Conservation (phyloP, 2,113 vertebrate genomes). For the Solea solea region DNA sequence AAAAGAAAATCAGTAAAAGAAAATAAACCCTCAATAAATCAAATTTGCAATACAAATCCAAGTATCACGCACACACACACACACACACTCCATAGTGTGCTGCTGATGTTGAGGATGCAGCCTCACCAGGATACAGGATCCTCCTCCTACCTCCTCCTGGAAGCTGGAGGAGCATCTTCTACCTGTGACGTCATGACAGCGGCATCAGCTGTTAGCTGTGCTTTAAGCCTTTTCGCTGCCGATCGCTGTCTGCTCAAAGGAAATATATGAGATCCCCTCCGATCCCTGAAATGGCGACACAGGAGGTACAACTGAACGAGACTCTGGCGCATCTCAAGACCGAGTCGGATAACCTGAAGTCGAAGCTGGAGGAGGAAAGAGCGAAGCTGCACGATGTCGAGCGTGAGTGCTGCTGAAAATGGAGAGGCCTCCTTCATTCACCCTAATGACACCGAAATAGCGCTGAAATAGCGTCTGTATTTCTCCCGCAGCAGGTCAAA, state of each 20-base stretch:
- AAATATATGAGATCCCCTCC: conserved; percentile 80
- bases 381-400: conserved; percentile 99
- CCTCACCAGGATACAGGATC: conserved; percentile 45
- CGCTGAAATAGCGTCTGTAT: background rate
- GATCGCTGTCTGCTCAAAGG: conserved; percentile 69
- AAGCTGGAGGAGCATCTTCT: conserved; percentile 69
- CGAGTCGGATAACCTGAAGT: conserved; percentile 94
- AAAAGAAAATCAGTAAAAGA: too few species aligned
- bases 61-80: too few species aligned
- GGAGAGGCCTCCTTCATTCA: conserved; percentile 57
- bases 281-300: conserved; percentile 91
- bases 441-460: conserved; percentile 3
- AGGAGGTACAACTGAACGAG: conserved; percentile 93
- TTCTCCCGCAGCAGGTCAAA: background rate
- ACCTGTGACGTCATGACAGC: conserved; percentile 81
- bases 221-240: conserved; percentile 68
- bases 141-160: conserved; percentile 36
- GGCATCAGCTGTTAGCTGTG: conserved; percentile 79
- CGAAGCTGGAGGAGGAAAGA: conserved; percentile 95
- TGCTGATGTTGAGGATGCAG: conserved; percentile 4
- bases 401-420: conserved; percentile 86
- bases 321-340: conserved; percentile 90
- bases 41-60: too few species aligned
- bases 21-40: too few species aligned
- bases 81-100: too few species aligned